phyloP scores from a whole-genome alignment of 2,113 vertebrate species.

The Syngnathoides biaculeatus region DNA sequence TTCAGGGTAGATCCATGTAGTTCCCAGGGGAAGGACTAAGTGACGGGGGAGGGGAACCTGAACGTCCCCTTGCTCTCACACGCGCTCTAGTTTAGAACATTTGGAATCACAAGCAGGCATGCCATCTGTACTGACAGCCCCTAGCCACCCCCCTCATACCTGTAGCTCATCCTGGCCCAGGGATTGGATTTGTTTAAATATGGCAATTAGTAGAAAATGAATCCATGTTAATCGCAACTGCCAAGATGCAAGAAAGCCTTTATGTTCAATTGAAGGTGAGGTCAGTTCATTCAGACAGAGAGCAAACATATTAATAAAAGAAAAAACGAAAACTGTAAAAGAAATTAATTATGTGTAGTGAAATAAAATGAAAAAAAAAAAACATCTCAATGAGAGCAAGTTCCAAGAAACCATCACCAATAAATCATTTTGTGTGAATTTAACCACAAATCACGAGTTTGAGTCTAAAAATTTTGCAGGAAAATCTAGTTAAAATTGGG shows the following conservation, averaged over 20 bases:
- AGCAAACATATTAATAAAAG: neutral
- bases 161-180: constrained; percentile 42
- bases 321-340: neutral
- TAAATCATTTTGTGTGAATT: neutral
- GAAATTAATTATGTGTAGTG: neutral
- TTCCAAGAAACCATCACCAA: neutral
- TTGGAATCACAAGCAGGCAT: constrained; percentile 60
- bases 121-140: constrained; percentile 24
- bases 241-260: neutral
- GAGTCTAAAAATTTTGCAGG: neutral
- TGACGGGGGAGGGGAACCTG: constrained; percentile 46
- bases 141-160: constrained; percentile 29
- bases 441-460: neutral
- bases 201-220: constrained; percentile 1
- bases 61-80: constrained; percentile 53
- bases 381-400: neutral
- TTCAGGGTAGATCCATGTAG: constrained; percentile 29
- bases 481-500: neutral
- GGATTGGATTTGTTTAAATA: constrained; percentile 37
- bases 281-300: neutral
- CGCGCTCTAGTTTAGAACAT: constrained; percentile 56
- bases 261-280: neutral
- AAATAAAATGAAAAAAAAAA: neutral
- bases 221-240: neutral
- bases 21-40: constrained; percentile 27